These are phyloP conservation scores for Cataglyphis cursor DNA, from an alignment of 2,888 invertebrate genomes.

Conservation along the genomic window DNA sequence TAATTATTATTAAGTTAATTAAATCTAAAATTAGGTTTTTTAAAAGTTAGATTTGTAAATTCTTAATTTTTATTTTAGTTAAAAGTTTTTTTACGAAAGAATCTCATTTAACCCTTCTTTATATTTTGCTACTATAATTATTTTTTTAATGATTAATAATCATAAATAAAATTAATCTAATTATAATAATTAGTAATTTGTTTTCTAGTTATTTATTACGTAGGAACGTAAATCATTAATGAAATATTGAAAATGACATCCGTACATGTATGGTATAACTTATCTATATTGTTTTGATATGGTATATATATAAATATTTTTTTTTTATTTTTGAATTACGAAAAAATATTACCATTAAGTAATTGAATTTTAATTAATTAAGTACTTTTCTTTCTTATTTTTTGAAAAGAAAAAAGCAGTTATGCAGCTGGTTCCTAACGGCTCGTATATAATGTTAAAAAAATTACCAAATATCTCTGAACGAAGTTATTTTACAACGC, in stretches of 20 bases:
- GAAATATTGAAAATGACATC: background rate
- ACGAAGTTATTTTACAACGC: background rate
- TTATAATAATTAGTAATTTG: background rate
- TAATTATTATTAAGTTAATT: background rate
- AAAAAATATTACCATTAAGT: background rate
- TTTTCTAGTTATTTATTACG: background rate
- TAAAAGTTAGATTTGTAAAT: background rate
- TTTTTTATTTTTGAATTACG: background rate
- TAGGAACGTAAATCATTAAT: background rate
- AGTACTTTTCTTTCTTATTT: background rate
- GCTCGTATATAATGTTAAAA: background rate
- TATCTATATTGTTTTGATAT: background rate
- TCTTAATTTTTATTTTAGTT: conserved; percentile 7
- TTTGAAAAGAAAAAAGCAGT: background rate
- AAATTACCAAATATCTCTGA: background rate
- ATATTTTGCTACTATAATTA: background rate
- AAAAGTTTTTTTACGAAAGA: background rate
- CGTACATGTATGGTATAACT: background rate
- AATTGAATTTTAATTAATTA: conserved; percentile 1
- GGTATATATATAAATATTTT: background rate
- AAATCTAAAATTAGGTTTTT: background rate
- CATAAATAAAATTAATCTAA: background rate
- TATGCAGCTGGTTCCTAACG: background rate
- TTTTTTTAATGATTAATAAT: background rate
- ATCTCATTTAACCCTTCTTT: background rate